Conservation (phyloP, 1,140 invertebrate genomes). For the Temnothorax longispinosus region DNA sequence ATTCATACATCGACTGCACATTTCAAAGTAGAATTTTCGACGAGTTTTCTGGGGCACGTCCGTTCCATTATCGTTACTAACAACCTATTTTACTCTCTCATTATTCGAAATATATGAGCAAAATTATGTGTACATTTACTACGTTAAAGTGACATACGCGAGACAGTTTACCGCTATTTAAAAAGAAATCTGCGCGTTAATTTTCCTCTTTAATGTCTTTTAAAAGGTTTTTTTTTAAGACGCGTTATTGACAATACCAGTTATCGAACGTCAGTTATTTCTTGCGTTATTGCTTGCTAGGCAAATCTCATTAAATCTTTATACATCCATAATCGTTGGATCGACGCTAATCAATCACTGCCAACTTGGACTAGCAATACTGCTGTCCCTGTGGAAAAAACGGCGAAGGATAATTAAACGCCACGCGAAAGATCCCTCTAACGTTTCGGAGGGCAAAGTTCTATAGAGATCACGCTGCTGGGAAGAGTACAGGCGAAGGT, state of each 20-base stretch:
- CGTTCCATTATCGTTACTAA: constrained; percentile 6
- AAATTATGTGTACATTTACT: not conserved
- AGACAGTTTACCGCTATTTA: not conserved
- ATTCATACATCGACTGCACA: not conserved
- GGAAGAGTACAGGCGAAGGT: not conserved
- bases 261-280: not conserved
- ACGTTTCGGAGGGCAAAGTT: not conserved
- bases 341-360: constrained; percentile 43
- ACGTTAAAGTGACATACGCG: not conserved
- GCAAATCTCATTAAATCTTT: constrained; percentile 32
- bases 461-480: not conserved
- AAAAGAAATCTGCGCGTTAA: not conserved
- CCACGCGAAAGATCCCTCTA: not conserved
- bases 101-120: constrained; percentile 2
- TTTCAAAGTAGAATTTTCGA: not conserved
- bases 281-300: not conserved
- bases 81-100: constrained; percentile 5
- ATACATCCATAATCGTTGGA: not conserved
- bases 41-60: not conserved
- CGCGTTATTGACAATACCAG: not conserved
- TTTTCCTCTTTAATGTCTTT: not conserved
- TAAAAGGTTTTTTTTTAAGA: not conserved
- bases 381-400: constrained; percentile 21
- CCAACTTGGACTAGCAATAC: not conserved
- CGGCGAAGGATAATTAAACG: constrained; percentile 22